Base-by-base conservation (phyloP, 2,888 invertebrate genomes). In the Hirtodrosophila cameraria region DNA sequence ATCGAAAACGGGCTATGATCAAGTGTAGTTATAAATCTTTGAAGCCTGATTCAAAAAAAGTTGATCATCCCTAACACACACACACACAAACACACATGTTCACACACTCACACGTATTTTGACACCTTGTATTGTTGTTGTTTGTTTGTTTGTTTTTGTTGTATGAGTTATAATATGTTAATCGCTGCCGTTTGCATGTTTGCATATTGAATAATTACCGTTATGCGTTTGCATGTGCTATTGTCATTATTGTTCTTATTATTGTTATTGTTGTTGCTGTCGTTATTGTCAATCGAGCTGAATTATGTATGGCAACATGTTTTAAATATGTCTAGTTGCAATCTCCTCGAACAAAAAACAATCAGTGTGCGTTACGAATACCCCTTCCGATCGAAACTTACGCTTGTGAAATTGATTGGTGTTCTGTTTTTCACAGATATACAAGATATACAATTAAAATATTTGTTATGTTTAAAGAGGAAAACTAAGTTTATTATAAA, bases 141-240 rank as follows among this genome's bases (percentile, higher is more conserved):
- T 43, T 38, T 53, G 42, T 31, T 39, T 65, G 68, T 77, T 67
- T 68, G 72, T 57, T 63, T 42, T 59, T 69, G 48, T 62, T 66
- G 71, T 74, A 63, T 84, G 86, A 71, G 64, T 68, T 84, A 77
- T 84, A 80, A 84, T 82, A 82, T 82, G 82, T 81, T 86, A 82
- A 82, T 82, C 84, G 84, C 86, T 75, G 81, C 86, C 82, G 85
- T 77, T 86, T 84, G 71, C 71, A 59, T 86, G 86, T 75, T 86
- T 81, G 78, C 81, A 65, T 70, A 70, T 80, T 82, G 82, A 82
- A 84, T 86, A 86, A 82, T 81, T 82, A 75, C 84, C 86, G 72
- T 71, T 84, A 69, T 54, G 74, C 55, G 52, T 57, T 36, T 50
- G 57, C 67, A 42, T 62, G 59, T 43, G 39, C 30, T 20, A 46